These are phyloP conservation scores for Pontoporia blainvillei DNA, from an alignment of 2,113 vertebrate species.

Conservation along the genomic window DNA sequence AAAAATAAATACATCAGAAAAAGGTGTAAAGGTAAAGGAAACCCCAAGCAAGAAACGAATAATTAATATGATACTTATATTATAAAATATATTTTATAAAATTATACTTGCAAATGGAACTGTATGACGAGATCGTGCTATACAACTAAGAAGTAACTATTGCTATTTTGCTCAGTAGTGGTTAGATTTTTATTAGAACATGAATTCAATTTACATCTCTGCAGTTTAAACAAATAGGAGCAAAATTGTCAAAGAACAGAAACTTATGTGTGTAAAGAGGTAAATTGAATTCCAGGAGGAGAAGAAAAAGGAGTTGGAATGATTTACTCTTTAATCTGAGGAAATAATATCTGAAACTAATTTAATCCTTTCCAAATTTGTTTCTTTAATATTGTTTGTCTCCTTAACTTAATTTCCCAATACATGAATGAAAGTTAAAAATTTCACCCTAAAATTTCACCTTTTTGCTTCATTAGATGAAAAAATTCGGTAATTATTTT, in stretches of 20 bases:
- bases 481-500: background rate
- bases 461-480: background rate
- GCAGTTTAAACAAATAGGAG: background rate
- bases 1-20: background rate
- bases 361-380: background rate
- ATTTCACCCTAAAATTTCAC: background rate
- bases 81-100: background rate
- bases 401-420: background rate
- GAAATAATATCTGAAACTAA: background rate
- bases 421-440: background rate
- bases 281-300: background rate
- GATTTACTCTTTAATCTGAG: background rate
- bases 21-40: background rate
- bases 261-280: background rate
- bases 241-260: background rate
- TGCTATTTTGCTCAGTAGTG: background rate
- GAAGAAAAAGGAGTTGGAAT: background rate
- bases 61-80: background rate
- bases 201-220: background rate
- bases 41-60: background rate
- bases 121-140: background rate
- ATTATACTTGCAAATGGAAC: background rate
- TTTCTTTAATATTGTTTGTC: background rate
- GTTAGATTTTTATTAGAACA: background rate
- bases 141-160: background rate